phyloP scores from a whole-genome alignment of 1,140 invertebrate genomes.

The Apocrypta bakeri region DNA sequence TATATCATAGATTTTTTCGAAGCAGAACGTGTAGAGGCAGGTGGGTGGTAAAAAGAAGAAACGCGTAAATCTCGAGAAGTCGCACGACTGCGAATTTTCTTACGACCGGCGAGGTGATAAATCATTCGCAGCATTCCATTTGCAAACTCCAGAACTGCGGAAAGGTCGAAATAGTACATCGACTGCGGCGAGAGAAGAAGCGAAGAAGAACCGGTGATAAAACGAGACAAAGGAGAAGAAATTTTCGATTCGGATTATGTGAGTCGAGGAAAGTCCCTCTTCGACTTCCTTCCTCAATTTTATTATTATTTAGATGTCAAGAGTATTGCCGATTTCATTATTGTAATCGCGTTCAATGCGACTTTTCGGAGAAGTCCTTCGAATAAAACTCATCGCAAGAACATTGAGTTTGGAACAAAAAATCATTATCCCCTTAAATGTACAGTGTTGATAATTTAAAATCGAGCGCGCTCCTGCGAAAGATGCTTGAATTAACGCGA shows the following conservation, averaged over 20 bases:
- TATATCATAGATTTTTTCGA: too few species aligned
- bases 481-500: too few species aligned
- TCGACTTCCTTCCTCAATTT: too few species aligned
- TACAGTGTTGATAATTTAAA: too few species aligned
- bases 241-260: neutral
- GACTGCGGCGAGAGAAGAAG: neutral
- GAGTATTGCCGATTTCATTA: too few species aligned
- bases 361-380: too few species aligned
- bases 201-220: neutral
- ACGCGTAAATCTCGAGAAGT: neutral
- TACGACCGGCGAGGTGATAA: slow-evolving; percentile 18
- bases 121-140: slow-evolving; percentile 37
- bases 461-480: too few species aligned
- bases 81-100: slow-evolving; percentile 28
- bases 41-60: neutral
- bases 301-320: too few species aligned
- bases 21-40: neutral
- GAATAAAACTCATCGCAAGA: too few species aligned
- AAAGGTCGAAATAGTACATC: slow-evolving; percentile 25
- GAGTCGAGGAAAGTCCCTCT: neutral
- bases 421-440: too few species aligned
- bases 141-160: slow-evolving; percentile 8
- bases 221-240: neutral
- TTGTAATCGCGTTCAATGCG: too few species aligned
- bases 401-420: too few species aligned